These are phyloP conservation scores for Megaleporinus macrocephalus DNA, from an alignment of 2,113 vertebrate species.

Conservation along the genomic window DNA sequence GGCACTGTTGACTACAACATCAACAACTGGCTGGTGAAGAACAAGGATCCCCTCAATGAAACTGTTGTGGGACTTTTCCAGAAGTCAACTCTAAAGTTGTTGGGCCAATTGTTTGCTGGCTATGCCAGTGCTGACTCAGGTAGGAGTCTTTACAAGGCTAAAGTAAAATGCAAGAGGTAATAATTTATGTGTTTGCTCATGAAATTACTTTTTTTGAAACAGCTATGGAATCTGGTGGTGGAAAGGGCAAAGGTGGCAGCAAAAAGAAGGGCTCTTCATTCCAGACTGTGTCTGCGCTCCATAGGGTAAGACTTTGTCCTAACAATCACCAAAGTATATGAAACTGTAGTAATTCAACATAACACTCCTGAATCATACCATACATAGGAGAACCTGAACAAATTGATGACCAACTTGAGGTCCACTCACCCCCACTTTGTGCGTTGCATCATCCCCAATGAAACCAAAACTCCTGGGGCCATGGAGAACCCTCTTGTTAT, in stretches of 20 bases:
- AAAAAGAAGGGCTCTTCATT: conserved; percentile 83
- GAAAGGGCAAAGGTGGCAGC: conserved; percentile 59
- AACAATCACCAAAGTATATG: neutral
- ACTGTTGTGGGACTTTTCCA: conserved; percentile 82
- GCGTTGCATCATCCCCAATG: conserved; percentile 84
- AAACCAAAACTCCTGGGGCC: conserved; percentile 85
- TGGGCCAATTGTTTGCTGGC: conserved; percentile 73
- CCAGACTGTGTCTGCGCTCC: conserved; percentile 81
- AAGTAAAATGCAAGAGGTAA: neutral
- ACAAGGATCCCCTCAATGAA: conserved; percentile 86
- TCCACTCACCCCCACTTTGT: conserved; percentile 86
- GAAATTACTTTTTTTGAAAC: neutral
- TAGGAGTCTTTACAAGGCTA: conserved; percentile 37
- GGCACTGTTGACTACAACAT: conserved; percentile 85
- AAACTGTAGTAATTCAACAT: neutral
- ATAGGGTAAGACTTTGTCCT: conserved; percentile 69
- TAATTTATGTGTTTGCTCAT: neutral
- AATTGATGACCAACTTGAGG: conserved; percentile 84
- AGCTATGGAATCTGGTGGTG: conserved; percentile 45
- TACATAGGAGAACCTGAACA: conserved; percentile 84
- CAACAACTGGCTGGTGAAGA: conserved; percentile 78
- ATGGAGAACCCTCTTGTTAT: conserved; percentile 70
- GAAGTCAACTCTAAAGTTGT: conserved; percentile 81
- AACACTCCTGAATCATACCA: neutral
- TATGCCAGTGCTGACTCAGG: conserved; percentile 76